Conservation (phyloP, 92 coral and sea anemone species). For the Zoanthus solanderi region DNA sequence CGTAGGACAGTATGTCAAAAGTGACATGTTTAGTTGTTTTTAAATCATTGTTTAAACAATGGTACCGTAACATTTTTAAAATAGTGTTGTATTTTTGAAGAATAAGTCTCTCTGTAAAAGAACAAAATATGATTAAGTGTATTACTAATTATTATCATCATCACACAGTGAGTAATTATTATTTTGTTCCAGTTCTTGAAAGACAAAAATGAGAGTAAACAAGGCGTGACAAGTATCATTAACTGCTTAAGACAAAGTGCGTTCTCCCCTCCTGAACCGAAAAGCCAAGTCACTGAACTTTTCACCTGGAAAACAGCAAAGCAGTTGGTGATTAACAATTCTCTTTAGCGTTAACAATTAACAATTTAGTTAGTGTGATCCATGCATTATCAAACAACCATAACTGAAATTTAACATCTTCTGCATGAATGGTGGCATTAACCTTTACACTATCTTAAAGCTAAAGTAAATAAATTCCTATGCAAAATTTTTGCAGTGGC, state of each 20-base stretch:
- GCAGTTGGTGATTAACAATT: slow-evolving; percentile 10
- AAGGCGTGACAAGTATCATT: slow-evolving; percentile 53
- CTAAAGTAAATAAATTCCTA: neutral
- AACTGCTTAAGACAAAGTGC: slow-evolving; percentile 51
- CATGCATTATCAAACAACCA: slow-evolving; percentile 2
- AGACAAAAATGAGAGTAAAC: slow-evolving; percentile 31
- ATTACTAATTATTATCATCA: neutral
- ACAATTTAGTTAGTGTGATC: neutral
- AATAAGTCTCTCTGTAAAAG: neutral
- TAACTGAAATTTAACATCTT: neutral
- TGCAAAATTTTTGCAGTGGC: neutral
- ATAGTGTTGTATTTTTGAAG: neutral
- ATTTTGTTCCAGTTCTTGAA: slow-evolving; percentile 10
- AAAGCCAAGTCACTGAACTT: slow-evolving; percentile 54
- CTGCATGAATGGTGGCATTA: neutral
- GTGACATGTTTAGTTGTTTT: neutral
- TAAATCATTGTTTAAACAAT: slow-evolving; percentile 1
- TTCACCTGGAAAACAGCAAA: slow-evolving; percentile 49
- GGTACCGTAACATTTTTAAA: neutral
- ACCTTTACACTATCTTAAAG: neutral
- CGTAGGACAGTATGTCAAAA: neutral
- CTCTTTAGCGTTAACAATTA: neutral
- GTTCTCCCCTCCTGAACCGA: slow-evolving; percentile 65
- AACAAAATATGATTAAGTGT: neutral
- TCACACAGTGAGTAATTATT: neutral